Evolutionary conservation across 2,797 vertebrate genomes (phyloP), one percentile per base, ranked within the genome.

Genomic region (Poecilia wingei): DNA sequence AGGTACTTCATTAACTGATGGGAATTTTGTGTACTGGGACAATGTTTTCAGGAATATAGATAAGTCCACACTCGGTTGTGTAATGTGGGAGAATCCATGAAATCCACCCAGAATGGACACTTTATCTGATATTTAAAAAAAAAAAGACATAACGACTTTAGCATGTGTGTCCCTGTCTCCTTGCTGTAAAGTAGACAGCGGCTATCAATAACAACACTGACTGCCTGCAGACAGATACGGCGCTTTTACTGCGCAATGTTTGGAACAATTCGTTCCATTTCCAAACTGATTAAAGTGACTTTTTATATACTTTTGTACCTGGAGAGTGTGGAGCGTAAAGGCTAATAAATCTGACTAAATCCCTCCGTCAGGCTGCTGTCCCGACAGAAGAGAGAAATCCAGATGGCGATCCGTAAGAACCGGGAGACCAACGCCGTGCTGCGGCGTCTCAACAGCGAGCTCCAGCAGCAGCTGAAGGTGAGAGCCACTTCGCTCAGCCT

Each of bases 391-490:
- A 97, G 95, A 89, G 97, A 96, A 86, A 97, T 99, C 95, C 98
- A 99, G 88, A 97, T 95, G 3, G 97, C 97, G 31, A 98, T 99
- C 89, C 96, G 98, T 12, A 98, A 98, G 94, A 98, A 98, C 95
- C 98, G 97, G 93, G 98, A 99, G 91, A 95, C 96, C 83, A 98
- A 99, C 53, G 97, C 97, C 0, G 97, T 98, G 78, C 92, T 99
- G n/a, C 95, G 96, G 76, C 97, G 98, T 76, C 94, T 99, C 87
- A 99, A 99, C 89, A 98, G 98, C 68, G 98, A 99, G 87, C 97
- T 99, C 47, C 98, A 99, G 53, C 98, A 99, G 92, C 97, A 99
- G 84, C 95, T 99, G 61, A 98, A 99, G 98, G 98, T 99, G 92
- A 94, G 92, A 94, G 95, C 69, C 47, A 4, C 2, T 72, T 72